Base-by-base conservation (phyloP, 1,140 invertebrate species). In the Drosophila trapezifrons region DNA sequence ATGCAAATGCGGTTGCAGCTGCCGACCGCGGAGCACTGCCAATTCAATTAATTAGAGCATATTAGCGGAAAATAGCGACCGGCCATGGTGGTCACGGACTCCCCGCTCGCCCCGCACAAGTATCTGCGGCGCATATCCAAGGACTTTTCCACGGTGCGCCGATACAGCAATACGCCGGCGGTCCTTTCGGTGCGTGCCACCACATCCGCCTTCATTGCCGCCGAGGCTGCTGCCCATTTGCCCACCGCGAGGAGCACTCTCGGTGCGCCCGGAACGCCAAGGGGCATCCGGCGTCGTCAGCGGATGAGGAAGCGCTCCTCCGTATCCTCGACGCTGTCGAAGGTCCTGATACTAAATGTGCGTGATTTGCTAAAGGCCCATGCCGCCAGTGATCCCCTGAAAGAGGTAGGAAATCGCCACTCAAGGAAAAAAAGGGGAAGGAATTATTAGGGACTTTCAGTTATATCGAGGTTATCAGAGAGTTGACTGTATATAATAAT, bases 301-400 rank as follows among this genome's bases (percentile, higher is more conserved):
- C 64, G 83, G 37, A 62, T 79, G 51, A 80, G 91, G 12, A 92
- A 92, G 47, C 89, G 91, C 46, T 92, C 91, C 20, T 92, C 91
- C 2, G 77, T 92, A 37, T 91, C 91, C 40, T 92, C 91, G 47
- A 91, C 91, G 10, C 67, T 92, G 22, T 92, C 91, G 9, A 91
- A 90, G 83, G 90, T 92, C 46, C 72, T 92, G n/a, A 90, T 92
- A 76, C 78, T 92, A 38, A 92, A 92, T 58, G 91, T 92, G 52
- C 84, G 91, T 27, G 91, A 92, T 80, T 87, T 92, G 77, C 69
- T 92, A 42, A 85, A 64, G 70, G 69, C 73, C 13, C 75, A 83
- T 15, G 55, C 85, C 25, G 62, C 71, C 62, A 70, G 49, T 49
- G 75, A 76, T 7, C 62, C 59, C 5, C 18, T 47, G 0, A 43